These are phyloP conservation scores for Sycophila sp. DNA, from an alignment of 1,140 invertebrate genomes.

Conservation along the genomic window DNA sequence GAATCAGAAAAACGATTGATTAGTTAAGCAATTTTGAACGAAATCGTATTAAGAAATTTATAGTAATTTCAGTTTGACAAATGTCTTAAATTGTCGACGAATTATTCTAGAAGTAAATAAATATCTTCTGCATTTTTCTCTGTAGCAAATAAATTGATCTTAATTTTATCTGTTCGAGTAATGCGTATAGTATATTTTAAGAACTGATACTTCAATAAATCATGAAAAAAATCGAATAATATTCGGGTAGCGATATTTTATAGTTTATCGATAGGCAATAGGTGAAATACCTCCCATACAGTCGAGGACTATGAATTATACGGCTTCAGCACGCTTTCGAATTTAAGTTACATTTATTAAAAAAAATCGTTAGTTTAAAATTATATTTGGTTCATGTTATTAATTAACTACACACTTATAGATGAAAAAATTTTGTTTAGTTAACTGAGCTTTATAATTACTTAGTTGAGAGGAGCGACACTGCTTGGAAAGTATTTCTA, in stretches of 20 bases:
- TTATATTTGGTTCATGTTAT: conserved; percentile 1
- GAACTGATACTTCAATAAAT: too few relatives aligned
- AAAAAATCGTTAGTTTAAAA: not conserved
- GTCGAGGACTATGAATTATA: too few relatives aligned
- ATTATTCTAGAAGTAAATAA: too few relatives aligned
- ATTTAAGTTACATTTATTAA: not conserved
- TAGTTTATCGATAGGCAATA: not conserved
- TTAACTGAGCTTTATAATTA: not conserved
- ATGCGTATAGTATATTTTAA: not conserved
- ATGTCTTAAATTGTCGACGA: too few relatives aligned
- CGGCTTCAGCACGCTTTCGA: conserved; percentile 17
- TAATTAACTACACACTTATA: not conserved
- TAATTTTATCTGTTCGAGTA: not conserved
- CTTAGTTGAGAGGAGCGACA: not conserved
- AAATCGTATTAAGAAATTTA: too few relatives aligned
- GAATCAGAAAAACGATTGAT: too few relatives aligned
- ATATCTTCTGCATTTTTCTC: not conserved
- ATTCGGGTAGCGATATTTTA: too few relatives aligned
- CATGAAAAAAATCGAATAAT: too few relatives aligned
- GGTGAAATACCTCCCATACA: not conserved
- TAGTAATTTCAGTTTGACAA: too few relatives aligned
- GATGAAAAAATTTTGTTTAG: conserved; percentile 9
- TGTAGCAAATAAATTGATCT: not conserved
- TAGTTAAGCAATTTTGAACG: too few relatives aligned
- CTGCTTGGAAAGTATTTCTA: not conserved